phyloP scores from a whole-genome alignment of 1,140 invertebrate species.

The Panagrolaimus sp. region DNA sequence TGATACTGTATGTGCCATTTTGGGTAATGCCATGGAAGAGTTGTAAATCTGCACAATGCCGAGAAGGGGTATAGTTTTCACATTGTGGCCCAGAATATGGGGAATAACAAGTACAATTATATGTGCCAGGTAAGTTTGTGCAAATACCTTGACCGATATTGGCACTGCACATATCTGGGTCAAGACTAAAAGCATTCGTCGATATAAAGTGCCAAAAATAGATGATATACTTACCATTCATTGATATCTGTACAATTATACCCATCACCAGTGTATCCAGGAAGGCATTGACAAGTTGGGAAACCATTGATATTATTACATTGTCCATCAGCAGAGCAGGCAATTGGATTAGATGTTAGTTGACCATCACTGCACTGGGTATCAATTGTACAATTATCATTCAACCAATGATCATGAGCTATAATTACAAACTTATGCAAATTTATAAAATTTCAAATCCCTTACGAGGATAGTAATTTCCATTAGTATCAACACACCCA shows the following conservation, averaged over 20 bases:
- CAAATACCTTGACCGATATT: constrained; percentile 1
- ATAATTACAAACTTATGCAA: not conserved
- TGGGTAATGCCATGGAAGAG: not conserved
- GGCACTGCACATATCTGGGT: not conserved
- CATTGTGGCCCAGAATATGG: not conserved
- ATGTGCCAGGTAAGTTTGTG: not conserved
- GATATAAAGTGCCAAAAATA: too few species aligned
- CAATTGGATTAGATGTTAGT: not conserved
- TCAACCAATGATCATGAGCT: not conserved
- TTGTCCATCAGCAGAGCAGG: not conserved
- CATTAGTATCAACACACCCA: not conserved
- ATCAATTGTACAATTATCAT: not conserved
- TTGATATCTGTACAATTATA: constrained; percentile 14
- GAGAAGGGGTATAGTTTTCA: not conserved
- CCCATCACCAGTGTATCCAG: constrained; percentile 2
- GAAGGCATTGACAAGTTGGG: not conserved
- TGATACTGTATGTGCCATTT: not conserved
- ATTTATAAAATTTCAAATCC: not conserved
- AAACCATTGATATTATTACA: not conserved
- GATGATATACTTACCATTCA: too few species aligned
- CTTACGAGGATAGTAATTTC: constrained; percentile 9
- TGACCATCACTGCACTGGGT: not conserved
- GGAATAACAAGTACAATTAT: not conserved
- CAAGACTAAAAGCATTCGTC: too few species aligned
- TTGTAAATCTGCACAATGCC: not conserved